phyloP scores from a whole-genome alignment of 2,113 vertebrate genomes.

The Aptenodytes patagonicus region DNA sequence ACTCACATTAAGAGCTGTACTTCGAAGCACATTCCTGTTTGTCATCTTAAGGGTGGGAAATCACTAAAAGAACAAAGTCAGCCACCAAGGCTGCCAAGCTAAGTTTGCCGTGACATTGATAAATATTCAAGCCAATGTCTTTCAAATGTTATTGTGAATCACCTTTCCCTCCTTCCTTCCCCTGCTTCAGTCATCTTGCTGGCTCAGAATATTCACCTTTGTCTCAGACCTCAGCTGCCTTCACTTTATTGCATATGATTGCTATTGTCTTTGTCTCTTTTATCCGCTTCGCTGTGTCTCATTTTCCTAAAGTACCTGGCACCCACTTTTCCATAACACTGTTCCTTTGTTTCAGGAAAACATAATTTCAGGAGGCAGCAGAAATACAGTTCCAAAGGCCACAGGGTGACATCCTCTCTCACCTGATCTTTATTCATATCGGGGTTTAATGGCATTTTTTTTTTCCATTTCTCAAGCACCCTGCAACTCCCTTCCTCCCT shows the following conservation, averaged over 20 bases:
- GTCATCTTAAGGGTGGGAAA: constrained; percentile 68
- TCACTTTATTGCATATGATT: constrained; percentile 67
- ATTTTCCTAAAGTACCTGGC: constrained; percentile 81
- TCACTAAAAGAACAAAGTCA: constrained; percentile 55
- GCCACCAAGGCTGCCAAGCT: constrained; percentile 63
- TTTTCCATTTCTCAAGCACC: constrained; percentile 77
- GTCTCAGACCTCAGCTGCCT: constrained; percentile 76
- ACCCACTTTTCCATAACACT: constrained; percentile 76
- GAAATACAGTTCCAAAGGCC: constrained; percentile 76
- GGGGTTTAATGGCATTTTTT: constrained; percentile 72
- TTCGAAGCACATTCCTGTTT: constrained; percentile 63
- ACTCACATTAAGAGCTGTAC: not conserved
- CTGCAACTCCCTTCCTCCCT: constrained; percentile 78
- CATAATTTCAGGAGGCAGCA: constrained; percentile 75
- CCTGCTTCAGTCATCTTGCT: constrained; percentile 78
- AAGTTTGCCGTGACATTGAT: constrained; percentile 57
- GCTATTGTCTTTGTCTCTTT: constrained; percentile 76
- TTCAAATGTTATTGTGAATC: constrained; percentile 78
- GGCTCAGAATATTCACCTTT: constrained; percentile 72
- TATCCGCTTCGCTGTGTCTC: constrained; percentile 74
- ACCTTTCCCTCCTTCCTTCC: constrained; percentile 81
- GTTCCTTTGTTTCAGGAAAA: constrained; percentile 79
- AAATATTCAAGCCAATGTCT: constrained; percentile 75
- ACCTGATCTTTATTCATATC: constrained; percentile 80
- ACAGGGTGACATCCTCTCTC: constrained; percentile 78